Conservation (phyloP, 1,140 invertebrate genomes). For the Papilio aristodemus region DNA sequence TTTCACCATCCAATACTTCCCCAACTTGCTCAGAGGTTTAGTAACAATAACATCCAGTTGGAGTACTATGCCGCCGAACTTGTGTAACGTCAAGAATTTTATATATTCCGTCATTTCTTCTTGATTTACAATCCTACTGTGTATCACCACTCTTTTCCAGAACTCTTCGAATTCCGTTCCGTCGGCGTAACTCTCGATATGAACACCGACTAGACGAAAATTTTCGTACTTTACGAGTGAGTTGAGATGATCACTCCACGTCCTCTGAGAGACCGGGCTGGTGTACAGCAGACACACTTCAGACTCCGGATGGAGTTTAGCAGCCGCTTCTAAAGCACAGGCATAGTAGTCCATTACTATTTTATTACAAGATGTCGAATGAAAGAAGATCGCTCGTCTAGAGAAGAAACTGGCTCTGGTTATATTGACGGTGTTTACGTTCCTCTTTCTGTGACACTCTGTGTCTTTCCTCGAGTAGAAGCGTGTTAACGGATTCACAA, state of each 20-base stretch:
- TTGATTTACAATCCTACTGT: neutral
- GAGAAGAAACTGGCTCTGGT: conserved; percentile 12
- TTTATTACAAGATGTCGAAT: conserved; percentile 20
- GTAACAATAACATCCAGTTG: conserved; percentile 8
- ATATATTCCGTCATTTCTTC: conserved; percentile 10
- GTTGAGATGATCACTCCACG: conserved; percentile 16
- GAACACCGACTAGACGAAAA: conserved; percentile 10
- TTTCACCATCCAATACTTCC: conserved; percentile 16
- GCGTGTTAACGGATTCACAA: conserved; percentile 22
- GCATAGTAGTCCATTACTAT: conserved; percentile 2
- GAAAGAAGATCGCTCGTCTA: conserved; percentile 15
- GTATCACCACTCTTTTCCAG: conserved; percentile 6
- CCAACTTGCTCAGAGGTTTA: neutral
- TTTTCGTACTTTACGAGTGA: conserved; percentile 11
- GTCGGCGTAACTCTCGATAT: conserved; percentile 19
- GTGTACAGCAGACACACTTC: conserved; percentile 1
- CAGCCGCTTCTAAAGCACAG: conserved; percentile 19
- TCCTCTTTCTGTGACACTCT: conserved; percentile 6
- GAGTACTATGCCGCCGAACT: conserved; percentile 20
- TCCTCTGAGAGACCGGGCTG: conserved; percentile 1
- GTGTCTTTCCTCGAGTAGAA: neutral
- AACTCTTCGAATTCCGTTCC: conserved; percentile 25
- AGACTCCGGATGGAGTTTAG: conserved; percentile 2
- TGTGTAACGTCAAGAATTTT: conserved; percentile 25
- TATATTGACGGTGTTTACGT: conserved; percentile 16